Conservation (phyloP, 1,140 invertebrate species). For the Papilio xuthus region DNA sequence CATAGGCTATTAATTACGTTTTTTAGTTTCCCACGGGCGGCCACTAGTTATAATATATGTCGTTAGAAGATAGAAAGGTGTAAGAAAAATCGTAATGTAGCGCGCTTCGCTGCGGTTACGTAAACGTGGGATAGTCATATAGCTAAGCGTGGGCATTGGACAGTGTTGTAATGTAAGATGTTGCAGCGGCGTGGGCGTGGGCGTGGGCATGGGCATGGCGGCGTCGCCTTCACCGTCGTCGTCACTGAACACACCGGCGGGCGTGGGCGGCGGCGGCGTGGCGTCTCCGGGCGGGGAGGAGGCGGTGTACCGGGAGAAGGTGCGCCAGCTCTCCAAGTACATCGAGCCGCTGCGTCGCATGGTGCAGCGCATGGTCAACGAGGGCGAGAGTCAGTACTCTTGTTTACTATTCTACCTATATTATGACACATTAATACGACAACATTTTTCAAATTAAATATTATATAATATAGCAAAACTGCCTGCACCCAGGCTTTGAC, state of each 20-base stretch:
- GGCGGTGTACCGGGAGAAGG: slow-evolving; percentile 94
- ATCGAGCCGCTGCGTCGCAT: slow-evolving; percentile 95
- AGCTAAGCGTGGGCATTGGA: not conserved
- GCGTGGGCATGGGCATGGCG: slow-evolving; percentile 83
- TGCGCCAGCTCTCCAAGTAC: slow-evolving; percentile 95
- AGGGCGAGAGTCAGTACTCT: slow-evolving; percentile 85
- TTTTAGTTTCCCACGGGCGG: too few species aligned
- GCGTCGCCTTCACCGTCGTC: slow-evolving; percentile 92
- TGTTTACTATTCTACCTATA: not conserved
- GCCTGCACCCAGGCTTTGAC: too few species aligned
- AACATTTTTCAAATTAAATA: too few species aligned
- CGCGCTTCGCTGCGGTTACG: not conserved
- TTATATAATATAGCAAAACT: too few species aligned
- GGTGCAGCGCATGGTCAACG: slow-evolving; percentile 92
- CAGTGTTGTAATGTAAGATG: not conserved
- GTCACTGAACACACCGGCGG: slow-evolving; percentile 90
- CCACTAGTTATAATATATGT: too few species aligned
- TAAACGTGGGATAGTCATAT: not conserved
- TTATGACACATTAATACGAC: too few species aligned
- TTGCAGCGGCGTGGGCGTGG: slow-evolving; percentile 61
- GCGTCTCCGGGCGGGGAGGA: slow-evolving; percentile 89
- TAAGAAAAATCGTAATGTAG: too few species aligned
- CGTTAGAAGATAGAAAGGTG: too few species aligned
- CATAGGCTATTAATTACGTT: too few species aligned
- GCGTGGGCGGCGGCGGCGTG: slow-evolving; percentile 81